Conservation (phyloP, 2,113 vertebrate genomes). For the Ophiodon elongatus region DNA sequence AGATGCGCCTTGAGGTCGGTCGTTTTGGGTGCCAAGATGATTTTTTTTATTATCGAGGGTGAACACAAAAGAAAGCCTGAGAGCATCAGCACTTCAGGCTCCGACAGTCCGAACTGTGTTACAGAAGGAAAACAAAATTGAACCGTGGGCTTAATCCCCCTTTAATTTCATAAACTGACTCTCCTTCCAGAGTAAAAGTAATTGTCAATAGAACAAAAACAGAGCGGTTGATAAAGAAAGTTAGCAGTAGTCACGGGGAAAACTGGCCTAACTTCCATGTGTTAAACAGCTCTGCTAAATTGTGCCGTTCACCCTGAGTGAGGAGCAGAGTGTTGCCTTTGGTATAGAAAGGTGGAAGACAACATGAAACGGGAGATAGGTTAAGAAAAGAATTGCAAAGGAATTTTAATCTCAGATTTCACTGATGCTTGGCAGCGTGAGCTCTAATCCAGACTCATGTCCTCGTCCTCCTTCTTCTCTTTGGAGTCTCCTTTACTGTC, state of each 20-base stretch:
- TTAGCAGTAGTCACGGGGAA: neutral
- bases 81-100: neutral
- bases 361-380: neutral
- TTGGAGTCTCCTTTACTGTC: constrained; percentile 88
- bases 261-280: neutral
- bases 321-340: constrained; percentile 25
- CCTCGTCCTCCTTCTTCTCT: constrained; percentile 96
- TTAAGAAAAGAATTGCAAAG: neutral
- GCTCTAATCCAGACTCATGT: constrained; percentile 96
- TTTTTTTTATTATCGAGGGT: constrained; percentile 35
- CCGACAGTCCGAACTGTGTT: neutral
- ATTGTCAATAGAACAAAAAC: neutral
- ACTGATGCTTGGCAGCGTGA: neutral
- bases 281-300: neutral
- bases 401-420: neutral
- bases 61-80: neutral
- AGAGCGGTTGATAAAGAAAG: neutral
- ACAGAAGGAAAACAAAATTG: constrained; percentile 4
- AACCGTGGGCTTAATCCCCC: neutral
- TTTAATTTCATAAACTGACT: too few relatives aligned
- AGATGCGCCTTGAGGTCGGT: neutral
- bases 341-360: constrained; percentile 4
- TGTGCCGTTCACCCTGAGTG: constrained; percentile 2
- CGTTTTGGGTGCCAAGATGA: neutral
- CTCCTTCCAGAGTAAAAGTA: too few relatives aligned